These are phyloP conservation scores for Hypselothyrea guttata DNA, from an alignment of 2,888 invertebrate genomes.

Conservation along the genomic window DNA sequence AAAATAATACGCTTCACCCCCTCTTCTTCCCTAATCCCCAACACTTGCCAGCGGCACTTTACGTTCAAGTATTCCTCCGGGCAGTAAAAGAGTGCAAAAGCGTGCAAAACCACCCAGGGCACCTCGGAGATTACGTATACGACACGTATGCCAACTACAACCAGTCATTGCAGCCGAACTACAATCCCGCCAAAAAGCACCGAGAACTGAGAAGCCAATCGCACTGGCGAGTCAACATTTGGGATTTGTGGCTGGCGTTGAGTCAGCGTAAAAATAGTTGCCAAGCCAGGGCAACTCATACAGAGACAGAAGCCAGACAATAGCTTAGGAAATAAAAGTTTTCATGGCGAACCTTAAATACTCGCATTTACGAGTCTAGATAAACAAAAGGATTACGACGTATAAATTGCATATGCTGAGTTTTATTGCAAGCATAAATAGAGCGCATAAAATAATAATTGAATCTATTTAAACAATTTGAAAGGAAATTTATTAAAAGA, in stretches of 20 bases:
- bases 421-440: no score
- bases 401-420: neutral
- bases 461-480: no score
- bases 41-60: no score
- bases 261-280: slow-evolving; percentile 1
- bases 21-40: no score
- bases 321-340: neutral
- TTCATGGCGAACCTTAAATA: slow-evolving; percentile 9
- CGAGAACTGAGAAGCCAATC: no score
- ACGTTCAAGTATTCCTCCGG: no score
- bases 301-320: slow-evolving; percentile 3
- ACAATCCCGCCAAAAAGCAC: slow-evolving; percentile 24
- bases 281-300: neutral
- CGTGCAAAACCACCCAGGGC: neutral
- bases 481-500: no score
- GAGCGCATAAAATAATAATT: no score
- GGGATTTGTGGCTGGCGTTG: slow-evolving; percentile 1
- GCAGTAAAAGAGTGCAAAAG: no score
- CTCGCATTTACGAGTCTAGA: neutral
- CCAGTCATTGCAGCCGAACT: slow-evolving; percentile 9
- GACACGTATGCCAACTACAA: slow-evolving; percentile 23
- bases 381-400: neutral
- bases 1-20: slow-evolving; percentile 50
- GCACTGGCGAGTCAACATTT: neutral
- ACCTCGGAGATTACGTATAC: slow-evolving; percentile 19